Conservation (phyloP, 2,113 vertebrate species). For the Ammospiza nelsoni region DNA sequence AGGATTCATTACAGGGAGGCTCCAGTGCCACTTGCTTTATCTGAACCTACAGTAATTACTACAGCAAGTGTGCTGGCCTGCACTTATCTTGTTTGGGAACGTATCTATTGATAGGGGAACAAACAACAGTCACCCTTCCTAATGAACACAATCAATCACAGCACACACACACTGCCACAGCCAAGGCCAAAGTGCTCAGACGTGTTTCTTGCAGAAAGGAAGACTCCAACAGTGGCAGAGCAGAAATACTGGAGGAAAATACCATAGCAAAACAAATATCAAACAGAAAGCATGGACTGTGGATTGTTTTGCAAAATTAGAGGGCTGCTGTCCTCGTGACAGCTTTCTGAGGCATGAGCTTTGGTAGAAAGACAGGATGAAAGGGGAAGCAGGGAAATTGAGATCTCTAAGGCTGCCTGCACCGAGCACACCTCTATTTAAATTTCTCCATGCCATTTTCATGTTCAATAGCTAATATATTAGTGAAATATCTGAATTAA, state of each 20-base stretch:
- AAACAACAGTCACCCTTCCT: conserved; percentile 70
- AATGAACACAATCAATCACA: conserved; percentile 75
- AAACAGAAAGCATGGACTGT: neutral
- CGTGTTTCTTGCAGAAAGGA: neutral
- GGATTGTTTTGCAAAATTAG: neutral
- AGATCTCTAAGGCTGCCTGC: neutral
- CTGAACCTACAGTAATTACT: conserved; percentile 74
- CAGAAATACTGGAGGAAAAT: neutral
- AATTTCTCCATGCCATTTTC: neutral
- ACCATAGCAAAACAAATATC: neutral
- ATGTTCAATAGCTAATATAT: neutral
- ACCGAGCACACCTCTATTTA: neutral
- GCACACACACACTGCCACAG: neutral
- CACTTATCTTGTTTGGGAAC: conserved; percentile 64
- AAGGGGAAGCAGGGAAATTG: neutral
- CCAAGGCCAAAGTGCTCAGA: conserved; percentile 1
- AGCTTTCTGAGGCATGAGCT: neutral
- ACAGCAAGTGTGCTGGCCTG: conserved; percentile 49
- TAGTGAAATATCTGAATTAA: neutral
- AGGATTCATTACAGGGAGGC: conserved; percentile 63
- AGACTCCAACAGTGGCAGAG: neutral
- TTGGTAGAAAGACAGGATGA: neutral
- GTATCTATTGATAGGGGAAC: conserved; percentile 68
- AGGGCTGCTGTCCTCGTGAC: neutral
- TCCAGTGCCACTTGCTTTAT: conserved; percentile 62